Percentiles rank a stretch among this genome's conserved stretches.
These are phyloP conservation scores for Tyrannus savana DNA, from an alignment of 2,113 vertebrate species.

Conservation along the genomic window DNA sequence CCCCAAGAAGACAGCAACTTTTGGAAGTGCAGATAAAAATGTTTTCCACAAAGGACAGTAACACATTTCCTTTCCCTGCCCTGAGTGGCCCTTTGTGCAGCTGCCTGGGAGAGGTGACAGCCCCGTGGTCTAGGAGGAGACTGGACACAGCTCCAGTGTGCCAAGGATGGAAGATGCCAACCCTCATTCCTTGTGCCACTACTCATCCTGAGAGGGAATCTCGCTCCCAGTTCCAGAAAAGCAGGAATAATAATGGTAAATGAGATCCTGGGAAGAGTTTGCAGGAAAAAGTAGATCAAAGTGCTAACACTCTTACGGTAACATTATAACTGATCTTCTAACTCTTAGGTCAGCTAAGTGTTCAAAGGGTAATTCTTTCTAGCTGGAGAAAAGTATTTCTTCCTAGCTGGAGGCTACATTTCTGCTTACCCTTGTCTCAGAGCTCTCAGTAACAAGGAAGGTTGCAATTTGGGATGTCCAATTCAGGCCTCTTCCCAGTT, in stretches of 20 bases:
- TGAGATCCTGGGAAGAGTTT: not conserved
- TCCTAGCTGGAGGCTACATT: not conserved
- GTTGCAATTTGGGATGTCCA: not conserved
- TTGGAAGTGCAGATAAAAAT: not conserved
- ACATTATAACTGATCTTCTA: not conserved
- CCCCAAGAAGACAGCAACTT: not conserved
- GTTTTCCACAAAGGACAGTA: not conserved
- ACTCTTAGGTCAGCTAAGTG: not conserved
- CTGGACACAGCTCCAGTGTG: not conserved
- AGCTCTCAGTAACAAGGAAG: not conserved
- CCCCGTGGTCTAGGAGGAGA: not conserved
- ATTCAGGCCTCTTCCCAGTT: not conserved
- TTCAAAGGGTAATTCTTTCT: not conserved
- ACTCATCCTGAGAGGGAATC: not conserved
- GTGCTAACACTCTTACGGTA: not conserved
- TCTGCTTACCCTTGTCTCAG: not conserved
- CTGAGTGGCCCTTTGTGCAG: not conserved
- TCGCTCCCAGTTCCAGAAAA: not conserved
- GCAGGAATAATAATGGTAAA: not conserved
- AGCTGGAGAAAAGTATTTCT: not conserved
- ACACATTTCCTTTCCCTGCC: not conserved
- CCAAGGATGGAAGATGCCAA: not conserved
- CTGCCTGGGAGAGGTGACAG: not conserved
- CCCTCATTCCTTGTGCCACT: not conserved
- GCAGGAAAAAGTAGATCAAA: not conserved